Evolutionary conservation across 2,888 invertebrate genomes (phyloP), one percentile per base, ranked within the genome.

Genomic region (Caenorhabditis parvicauda): DNA sequence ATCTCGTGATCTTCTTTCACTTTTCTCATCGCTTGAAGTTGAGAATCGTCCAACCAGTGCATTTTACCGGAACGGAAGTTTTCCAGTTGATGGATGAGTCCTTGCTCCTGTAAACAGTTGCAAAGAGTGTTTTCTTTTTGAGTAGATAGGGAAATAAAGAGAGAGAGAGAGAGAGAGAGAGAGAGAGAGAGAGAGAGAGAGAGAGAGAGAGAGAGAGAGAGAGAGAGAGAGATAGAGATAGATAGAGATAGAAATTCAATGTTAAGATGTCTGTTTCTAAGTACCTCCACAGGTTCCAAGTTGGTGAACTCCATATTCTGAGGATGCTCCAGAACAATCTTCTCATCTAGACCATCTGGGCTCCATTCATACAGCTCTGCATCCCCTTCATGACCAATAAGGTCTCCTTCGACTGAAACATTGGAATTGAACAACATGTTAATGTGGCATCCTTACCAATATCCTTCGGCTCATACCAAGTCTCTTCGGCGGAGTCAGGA

Each of bases 1-100:
- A 63, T 65, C 47, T 70, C 70, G 43, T 67, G 67, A 1, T 59
- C 59, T 38, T 61, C 57, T 63, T 70, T 70, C 42, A 67, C 65
- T 41, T 51, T 41, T 14, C 59, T 19, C 69, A 69, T 64, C 3
- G 63, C 66, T 1, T 28, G 25, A 4, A 69, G 42, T 29, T 69
- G 69, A 19, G 65, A 61, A 27, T 61, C 54, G 39, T 64, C 59
- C 5, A 69, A 57, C 48, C 62, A 66, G 24, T 60, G 51, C 50
- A 70, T 43, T 19, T 62, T 59, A 0, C 69, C 69, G n/a, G 53
- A 59, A n/a, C 69, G 57, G 47, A 70, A 70, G 3, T 70, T 59
- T 41, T 70, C 69, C 39, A 70, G 38, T 28, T 64, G 53, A 21
- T 53, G 54, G 19, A 64, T 25, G 56, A 64, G 54, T 28, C 53